Percentiles rank a stretch among this genome's conserved stretches.
These are phyloP conservation scores for Gasterosteus aculeatus DNA, from an alignment of 2,113 vertebrate species.

Conservation along the genomic window DNA sequence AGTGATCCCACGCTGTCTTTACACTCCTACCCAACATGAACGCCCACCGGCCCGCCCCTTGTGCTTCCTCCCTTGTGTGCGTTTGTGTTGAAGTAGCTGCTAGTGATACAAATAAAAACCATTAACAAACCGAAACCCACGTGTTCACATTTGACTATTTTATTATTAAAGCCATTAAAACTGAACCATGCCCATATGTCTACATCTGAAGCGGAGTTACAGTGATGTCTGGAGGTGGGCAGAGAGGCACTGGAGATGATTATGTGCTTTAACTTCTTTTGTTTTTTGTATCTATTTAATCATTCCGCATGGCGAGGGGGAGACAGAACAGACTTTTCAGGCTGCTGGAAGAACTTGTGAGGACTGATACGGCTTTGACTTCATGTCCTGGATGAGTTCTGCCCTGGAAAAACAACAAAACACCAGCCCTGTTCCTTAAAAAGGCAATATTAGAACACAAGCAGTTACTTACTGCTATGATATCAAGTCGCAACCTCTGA, in stretches of 20 bases:
- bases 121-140: constrained; percentile 17
- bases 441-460: constrained; percentile 36
- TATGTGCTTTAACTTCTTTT: constrained; percentile 73
- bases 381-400: constrained; percentile 41
- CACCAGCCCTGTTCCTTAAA: not conserved
- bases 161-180: constrained; percentile 86
- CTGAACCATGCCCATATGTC: constrained; percentile 83
- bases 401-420: constrained; percentile 27
- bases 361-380: constrained; percentile 42
- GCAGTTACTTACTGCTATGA: constrained; percentile 48
- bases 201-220: constrained; percentile 81
- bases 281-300: constrained; percentile 21
- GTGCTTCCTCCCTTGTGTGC: not conserved
- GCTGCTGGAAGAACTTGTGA: constrained; percentile 67
- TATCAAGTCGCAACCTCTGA: not conserved
- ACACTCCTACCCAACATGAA: constrained; percentile 19
- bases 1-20: constrained; percentile 77
- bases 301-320: constrained; percentile 43
- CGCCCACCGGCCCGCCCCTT: no score
- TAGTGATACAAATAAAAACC: constrained; percentile 46
- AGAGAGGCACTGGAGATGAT: constrained; percentile 79
- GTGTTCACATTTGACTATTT: constrained; percentile 78
- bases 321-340: constrained; percentile 13
- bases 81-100: constrained; percentile 1
- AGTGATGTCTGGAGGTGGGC: constrained; percentile 76